These are phyloP conservation scores for Saxidomus purpurata DNA, from an alignment of 1,140 invertebrate genomes.

Conservation along the genomic window DNA sequence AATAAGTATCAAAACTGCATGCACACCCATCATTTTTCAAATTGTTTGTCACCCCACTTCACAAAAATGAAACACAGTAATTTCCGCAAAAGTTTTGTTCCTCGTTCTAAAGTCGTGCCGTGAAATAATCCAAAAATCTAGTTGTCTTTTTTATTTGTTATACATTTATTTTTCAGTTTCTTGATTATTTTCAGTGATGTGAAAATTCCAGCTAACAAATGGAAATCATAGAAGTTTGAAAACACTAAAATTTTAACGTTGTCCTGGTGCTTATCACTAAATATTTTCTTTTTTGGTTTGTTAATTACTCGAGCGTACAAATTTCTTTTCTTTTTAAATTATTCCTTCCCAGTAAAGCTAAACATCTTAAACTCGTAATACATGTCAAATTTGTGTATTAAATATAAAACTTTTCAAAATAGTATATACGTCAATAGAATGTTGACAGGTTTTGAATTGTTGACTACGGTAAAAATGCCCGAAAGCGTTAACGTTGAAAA, in stretches of 20 bases:
- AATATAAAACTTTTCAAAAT: neutral
- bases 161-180: no score
- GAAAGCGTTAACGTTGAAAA: neutral
- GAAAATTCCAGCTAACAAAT: no score
- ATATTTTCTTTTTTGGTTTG: no score
- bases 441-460: conserved; percentile 3
- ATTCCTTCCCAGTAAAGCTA: neutral
- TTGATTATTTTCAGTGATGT: no score
- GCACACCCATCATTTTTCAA: neutral
- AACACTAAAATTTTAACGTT: no score
- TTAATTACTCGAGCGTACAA: neutral
- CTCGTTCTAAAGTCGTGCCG: no score
- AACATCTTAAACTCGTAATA: neutral
- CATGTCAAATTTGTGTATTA: neutral
- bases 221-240: no score
- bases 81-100: no score
- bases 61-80: no score
- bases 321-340: neutral
- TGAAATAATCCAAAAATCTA: no score
- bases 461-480: neutral
- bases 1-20: neutral
- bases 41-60: neutral
- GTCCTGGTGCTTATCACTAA: no score
- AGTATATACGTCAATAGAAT: conserved; percentile 10
- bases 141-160: no score